These are phyloP conservation scores for Eubasilissa splendida DNA, from an alignment of 2,888 invertebrate species.

Conservation along the genomic window DNA sequence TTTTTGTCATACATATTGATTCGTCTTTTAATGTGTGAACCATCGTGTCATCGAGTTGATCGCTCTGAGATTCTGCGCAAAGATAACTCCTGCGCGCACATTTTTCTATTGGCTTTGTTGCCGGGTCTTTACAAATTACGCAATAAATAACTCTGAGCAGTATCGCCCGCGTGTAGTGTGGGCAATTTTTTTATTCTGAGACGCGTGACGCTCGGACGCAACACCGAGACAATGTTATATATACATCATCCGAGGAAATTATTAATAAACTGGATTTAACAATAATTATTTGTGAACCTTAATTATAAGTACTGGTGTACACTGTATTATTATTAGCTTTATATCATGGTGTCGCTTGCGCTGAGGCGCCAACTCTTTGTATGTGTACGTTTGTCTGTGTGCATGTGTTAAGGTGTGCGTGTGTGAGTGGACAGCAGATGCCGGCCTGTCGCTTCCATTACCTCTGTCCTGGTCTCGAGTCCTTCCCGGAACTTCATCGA, in stretches of 20 bases:
- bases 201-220: slow-evolving; percentile 26
- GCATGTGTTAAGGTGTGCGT: slow-evolving; percentile 50
- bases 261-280: neutral
- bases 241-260: slow-evolving; percentile 2
- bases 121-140: too few species aligned
- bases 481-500: neutral
- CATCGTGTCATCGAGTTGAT: too few species aligned
- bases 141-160: too few species aligned
- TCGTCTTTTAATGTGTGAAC: too few species aligned
- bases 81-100: too few species aligned
- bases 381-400: slow-evolving; percentile 51
- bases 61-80: too few species aligned
- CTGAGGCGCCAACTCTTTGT: slow-evolving; percentile 42
- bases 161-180: slow-evolving; percentile 38
- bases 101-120: too few species aligned
- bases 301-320: slow-evolving; percentile 56
- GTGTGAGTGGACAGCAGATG: slow-evolving; percentile 34
- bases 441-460: slow-evolving; percentile 24
- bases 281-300: slow-evolving; percentile 55
- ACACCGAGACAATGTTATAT: neutral
- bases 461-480: neutral
- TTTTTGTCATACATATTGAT: too few species aligned
- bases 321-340: slow-evolving; percentile 57
- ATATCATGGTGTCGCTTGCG: slow-evolving; percentile 55
- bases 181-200: slow-evolving; percentile 20